Percentiles rank a stretch among this genome's conserved stretches.
Evolutionary conservation across 2,113 vertebrate genomes (phyloP).

Genomic region (Buteo buteo): DNA sequence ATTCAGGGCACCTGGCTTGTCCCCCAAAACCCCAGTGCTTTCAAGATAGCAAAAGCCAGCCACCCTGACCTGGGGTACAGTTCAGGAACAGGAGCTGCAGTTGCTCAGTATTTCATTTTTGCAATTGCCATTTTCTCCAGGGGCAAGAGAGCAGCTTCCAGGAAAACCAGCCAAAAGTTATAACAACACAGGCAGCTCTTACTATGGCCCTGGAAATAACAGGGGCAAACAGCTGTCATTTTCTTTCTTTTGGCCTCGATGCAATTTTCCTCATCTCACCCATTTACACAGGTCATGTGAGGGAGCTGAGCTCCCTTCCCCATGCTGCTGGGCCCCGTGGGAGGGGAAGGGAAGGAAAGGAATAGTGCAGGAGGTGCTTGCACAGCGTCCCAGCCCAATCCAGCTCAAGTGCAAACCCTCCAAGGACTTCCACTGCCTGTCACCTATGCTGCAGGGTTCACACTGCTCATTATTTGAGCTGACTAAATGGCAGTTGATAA

Average conservation of each 20-base stretch:
- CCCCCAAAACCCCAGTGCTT: not conserved
- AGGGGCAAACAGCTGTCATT: not conserved
- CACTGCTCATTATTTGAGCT: not conserved
- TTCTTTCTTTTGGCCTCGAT: not conserved
- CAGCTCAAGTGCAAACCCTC: not conserved
- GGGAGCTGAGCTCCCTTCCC: not conserved
- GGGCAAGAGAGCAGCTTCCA: conserved; percentile 17
- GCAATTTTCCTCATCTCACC: not conserved
- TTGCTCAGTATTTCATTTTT: not conserved
- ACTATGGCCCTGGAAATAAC: not conserved
- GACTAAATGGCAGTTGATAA: conserved; percentile 9
- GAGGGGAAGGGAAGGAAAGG: not conserved
- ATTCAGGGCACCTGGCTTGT: not conserved
- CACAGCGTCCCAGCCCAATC: not conserved
- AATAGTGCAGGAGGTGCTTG: not conserved
- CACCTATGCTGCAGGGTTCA: not conserved
- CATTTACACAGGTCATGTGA: not conserved
- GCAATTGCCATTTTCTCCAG: not conserved
- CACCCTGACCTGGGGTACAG: not conserved
- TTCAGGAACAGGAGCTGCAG: not conserved
- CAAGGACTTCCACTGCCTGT: not conserved
- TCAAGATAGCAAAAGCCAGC: not conserved
- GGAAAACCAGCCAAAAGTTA: conserved; percentile 27
- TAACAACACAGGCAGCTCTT: conserved; percentile 4
- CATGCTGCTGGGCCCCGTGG: rapidly evolving